phyloP scores from a whole-genome alignment of 2,888 invertebrate species.

The Bibio marci region DNA sequence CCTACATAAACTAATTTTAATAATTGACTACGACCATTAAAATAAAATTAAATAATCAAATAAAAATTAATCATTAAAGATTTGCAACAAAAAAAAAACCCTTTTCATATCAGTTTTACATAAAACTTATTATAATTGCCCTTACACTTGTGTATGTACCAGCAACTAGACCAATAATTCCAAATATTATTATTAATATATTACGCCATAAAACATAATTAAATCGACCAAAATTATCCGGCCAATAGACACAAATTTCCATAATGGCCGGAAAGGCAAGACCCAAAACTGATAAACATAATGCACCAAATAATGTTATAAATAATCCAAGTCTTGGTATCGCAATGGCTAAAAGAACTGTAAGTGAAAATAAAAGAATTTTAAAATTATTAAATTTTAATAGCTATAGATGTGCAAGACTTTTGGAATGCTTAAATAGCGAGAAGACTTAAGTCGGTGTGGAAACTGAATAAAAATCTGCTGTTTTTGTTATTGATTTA shows the following conservation, averaged over 20 bases:
- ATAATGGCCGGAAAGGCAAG: slow-evolving; percentile 82
- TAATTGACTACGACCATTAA: no score
- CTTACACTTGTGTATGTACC: slow-evolving; percentile 48
- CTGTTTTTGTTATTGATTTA: no score
- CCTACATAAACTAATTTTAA: no score
- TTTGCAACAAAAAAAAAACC: no score
- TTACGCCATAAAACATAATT: not conserved
- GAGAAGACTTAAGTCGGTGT: not conserved
- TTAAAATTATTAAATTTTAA: slow-evolving; percentile 1
- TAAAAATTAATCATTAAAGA: no score
- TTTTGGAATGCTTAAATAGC: not conserved
- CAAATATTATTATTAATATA: slow-evolving; percentile 43
- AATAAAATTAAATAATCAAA: no score
- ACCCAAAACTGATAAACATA: slow-evolving; percentile 75
- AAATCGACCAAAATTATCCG: not conserved
- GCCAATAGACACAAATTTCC: slow-evolving; percentile 4
- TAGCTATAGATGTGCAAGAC: not conserved
- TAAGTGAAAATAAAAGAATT: slow-evolving; percentile 20
- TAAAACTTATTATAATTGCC: slow-evolving; percentile 1
- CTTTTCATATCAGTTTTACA: no score
- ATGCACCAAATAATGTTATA: slow-evolving; percentile 69
- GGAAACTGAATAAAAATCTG: no score
- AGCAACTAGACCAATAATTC: slow-evolving; percentile 45
- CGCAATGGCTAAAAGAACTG: slow-evolving; percentile 69
- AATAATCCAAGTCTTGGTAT: slow-evolving; percentile 74